Evolutionary conservation across 2,888 invertebrate species (phyloP).

Genomic region (Carpatolechia fugitivella): DNA sequence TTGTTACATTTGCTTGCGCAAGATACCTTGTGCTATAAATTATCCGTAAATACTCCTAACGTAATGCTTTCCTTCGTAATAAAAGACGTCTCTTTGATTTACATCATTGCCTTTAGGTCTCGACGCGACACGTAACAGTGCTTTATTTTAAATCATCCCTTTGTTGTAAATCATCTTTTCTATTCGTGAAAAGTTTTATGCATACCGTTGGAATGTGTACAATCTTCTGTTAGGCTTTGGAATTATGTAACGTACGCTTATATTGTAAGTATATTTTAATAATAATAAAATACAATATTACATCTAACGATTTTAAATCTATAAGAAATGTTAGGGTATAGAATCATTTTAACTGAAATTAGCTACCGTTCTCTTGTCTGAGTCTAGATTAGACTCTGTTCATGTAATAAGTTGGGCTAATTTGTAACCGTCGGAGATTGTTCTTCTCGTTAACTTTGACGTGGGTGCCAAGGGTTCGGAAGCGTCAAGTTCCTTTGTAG

Average conservation of each 20-base stretch:
- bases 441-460: constrained; percentile 3
- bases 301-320: neutral
- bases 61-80: neutral
- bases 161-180: neutral
- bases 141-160: neutral
- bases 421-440: neutral
- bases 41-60: neutral
- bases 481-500: neutral
- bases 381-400: neutral
- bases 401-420: neutral
- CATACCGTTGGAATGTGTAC: too few relatives aligned
- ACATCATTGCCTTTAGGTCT: neutral
- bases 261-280: neutral
- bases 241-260: neutral
- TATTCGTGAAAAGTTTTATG: neutral
- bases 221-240: too few relatives aligned
- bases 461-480: neutral
- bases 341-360: neutral
- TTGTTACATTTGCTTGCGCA: too few relatives aligned
- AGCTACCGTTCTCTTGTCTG: neutral
- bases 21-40: neutral
- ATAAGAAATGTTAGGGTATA: neutral
- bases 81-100: neutral
- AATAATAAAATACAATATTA: too few relatives aligned
- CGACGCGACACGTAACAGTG: neutral